Evolutionary conservation across 64 coral and sea anemone species (phyloP), one percentile per base, ranked within the genome.

Genomic region (Montipora efflorescens): DNA sequence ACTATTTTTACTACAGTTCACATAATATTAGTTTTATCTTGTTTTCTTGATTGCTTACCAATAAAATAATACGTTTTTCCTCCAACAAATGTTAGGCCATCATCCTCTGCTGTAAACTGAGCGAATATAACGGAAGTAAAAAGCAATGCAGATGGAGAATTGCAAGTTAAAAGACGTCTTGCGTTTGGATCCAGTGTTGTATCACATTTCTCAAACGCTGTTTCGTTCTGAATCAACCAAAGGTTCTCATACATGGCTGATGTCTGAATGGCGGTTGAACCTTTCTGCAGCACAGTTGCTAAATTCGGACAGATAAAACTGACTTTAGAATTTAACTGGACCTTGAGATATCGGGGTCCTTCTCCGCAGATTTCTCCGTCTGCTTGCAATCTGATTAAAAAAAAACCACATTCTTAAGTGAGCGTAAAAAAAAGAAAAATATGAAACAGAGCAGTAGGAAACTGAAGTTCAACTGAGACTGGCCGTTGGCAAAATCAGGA

Each of bases 301-400:
- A 52, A 10, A 86, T 86, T 86, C 23, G 82, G 82, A 72, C 82
- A 86, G 20, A 72, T 5, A 71, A 86, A 86, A 11, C 20, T 51
- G 61, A 86, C 46, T 86, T 72, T 86, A 71, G 82, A 70, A 1
- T 47, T 14, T 5, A 68, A 8, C 48, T 50, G 18, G 15, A 86
- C 28, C 47, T 86, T 86, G 4, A 86, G 45, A 49, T 3, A 13
- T 44, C 67, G 67, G 16, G 61, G 66, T 20, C 67, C 67, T 5
- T 3, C 18, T 3, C 43, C 36, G 7, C 62, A 71, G 16, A 13
- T 50, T 2, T 7, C 2, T 50, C 46, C 46, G 46, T 66, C 66
- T 8, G 45, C 19, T 22, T 18, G 5, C 48, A 71, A 71, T 50
- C 46, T 69, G 18, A 12, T 49, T 48, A 16, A 47, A 49, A 48